Base-by-base conservation (phyloP, 2,888 invertebrate genomes). In the Drosophila birchii region DNA sequence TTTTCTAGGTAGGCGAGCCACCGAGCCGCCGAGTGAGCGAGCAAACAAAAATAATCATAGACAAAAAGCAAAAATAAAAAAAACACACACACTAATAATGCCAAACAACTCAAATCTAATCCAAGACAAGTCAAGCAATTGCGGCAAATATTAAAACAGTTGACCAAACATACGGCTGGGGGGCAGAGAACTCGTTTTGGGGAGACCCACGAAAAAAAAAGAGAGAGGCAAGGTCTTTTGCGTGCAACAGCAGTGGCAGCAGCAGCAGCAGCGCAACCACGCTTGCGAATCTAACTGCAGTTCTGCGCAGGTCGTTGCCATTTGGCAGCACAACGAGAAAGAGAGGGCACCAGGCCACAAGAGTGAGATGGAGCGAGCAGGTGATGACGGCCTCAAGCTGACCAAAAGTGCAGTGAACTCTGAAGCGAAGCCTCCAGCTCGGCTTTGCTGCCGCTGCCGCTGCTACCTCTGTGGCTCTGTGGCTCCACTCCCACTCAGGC, bases 261-360 rank as follows among this genome's bases (percentile, higher is more conserved):
- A 5, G 55, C 49, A 43, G 23, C 47, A 23, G 49, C 51, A 32
- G 55, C 38, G 26, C 61, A 63, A 26, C 44, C 29, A 38, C 43
- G 29, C 12, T 47, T 29, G 71, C 62, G 70, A 82, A 88, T 79
- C 82, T 89, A 87, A 79, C 82, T 81, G 88, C 89, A 87, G 75
- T 79, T 88, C 83, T 88, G 86, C 90, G 88, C 83, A 83, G 83
- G 86, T 89, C 88, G 89, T 89, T 86, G 90, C 76, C 84, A 79
- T 79, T 82, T 80, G 70, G 68, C 66, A 59, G 56, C 47, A 43
- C 43, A 44, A 39, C 39, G 58, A 44, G 49, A 38, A 39, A 38
- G 56, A 59, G 66, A 49, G 39, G 59, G 66, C 45, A 36, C 58
- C 57, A 45, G 61, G 20, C 34, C 41, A 41, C 36, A 14, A 26